phyloP scores from a whole-genome alignment of 2,113 vertebrate genomes.

The Leuciscus idus region DNA sequence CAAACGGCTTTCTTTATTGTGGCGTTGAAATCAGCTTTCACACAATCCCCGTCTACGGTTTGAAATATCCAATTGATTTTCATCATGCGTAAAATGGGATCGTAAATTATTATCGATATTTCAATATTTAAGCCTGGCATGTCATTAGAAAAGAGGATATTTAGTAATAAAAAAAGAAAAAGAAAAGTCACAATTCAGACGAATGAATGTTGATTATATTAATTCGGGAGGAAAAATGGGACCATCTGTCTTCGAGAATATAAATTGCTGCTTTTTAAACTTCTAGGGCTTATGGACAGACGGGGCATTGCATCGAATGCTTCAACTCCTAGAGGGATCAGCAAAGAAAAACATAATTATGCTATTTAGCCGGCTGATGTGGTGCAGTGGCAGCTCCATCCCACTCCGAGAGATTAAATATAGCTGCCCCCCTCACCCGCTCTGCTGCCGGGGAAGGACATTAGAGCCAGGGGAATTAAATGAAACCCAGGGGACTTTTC shows the following conservation, averaged over 20 bases:
- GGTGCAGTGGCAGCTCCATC: conserved; percentile 74
- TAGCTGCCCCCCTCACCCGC: conserved; percentile 62
- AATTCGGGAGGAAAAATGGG: conserved; percentile 25
- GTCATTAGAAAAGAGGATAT: background rate
- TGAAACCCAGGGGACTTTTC: conserved; percentile 77
- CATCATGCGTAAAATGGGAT: conserved; percentile 51
- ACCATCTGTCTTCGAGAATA: conserved; percentile 48
- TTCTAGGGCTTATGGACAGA: conserved; percentile 57
- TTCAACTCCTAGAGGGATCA: conserved; percentile 65
- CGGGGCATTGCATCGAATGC: conserved; percentile 67
- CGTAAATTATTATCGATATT: conserved; percentile 51
- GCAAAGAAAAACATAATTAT: conserved; percentile 74
- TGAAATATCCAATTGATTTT: conserved; percentile 51
- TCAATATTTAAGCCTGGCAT: conserved; percentile 32
- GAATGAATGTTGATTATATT: conserved; percentile 56
- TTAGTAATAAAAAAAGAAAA: background rate
- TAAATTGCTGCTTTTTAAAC: conserved; percentile 47
- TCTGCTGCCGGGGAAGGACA: conserved; percentile 71
- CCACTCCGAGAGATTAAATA: conserved; percentile 78
- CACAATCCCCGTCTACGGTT: conserved; percentile 24
- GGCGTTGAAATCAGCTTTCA: conserved; percentile 20
- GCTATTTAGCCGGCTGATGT: conserved; percentile 79
- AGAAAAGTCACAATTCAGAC: conserved; percentile 42
- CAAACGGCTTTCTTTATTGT: conserved; percentile 29
- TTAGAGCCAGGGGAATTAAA: conserved; percentile 78